These are phyloP conservation scores for Chrysolina americana DNA, from an alignment of 2,888 invertebrate species.

Conservation along the genomic window DNA sequence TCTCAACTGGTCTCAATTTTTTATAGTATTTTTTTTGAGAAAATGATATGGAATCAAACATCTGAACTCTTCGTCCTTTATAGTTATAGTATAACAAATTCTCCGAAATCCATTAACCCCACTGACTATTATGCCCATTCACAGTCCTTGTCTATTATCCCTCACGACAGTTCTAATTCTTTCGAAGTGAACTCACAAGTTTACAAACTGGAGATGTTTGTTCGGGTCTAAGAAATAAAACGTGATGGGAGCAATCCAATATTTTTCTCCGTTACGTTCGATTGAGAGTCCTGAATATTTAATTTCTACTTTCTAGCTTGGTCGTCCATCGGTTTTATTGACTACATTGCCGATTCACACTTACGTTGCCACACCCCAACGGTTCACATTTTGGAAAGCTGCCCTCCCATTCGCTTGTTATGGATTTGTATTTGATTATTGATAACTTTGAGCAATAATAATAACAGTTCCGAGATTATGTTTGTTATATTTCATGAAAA, in stretches of 20 bases:
- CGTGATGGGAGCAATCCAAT: constrained; percentile 26
- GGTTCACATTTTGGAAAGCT: constrained; percentile 34
- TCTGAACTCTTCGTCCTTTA: too few species aligned
- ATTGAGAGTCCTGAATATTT: constrained; percentile 55
- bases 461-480: too few species aligned
- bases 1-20: too few species aligned
- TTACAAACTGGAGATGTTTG: constrained; percentile 19
- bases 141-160: not conserved
- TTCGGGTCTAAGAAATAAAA: constrained; percentile 23
- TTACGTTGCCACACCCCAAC: constrained; percentile 49
- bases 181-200: not conserved
- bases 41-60: too few species aligned
- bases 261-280: constrained; percentile 14
- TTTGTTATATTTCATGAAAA: too few species aligned
- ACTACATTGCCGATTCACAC: constrained; percentile 58
- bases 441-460: not conserved
- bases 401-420: not conserved
- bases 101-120: too few species aligned
- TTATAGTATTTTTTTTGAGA: too few species aligned
- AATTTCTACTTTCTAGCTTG: constrained; percentile 58
- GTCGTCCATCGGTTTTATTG: constrained; percentile 60
- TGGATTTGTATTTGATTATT: not conserved
- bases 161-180: not conserved
- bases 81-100: too few species aligned
- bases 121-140: not conserved